phyloP scores from a whole-genome alignment of 2,797 vertebrate species.

The Onychomys arenicola region DNA sequence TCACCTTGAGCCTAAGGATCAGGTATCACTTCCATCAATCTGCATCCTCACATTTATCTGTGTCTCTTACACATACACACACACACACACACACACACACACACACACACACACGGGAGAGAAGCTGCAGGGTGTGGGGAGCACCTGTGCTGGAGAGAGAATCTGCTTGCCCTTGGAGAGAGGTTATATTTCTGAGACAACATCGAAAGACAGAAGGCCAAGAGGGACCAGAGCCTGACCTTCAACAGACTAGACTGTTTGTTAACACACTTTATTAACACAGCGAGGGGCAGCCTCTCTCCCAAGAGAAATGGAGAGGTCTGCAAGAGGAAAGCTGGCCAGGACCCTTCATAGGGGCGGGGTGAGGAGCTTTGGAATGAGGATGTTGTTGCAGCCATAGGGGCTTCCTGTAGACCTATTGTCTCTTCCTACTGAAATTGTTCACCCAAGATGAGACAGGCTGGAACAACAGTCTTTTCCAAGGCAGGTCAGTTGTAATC shows the following conservation, averaged over 20 bases:
- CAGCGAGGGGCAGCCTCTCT: not conserved
- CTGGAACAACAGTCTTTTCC: not conserved
- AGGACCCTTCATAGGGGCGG: accelerated
- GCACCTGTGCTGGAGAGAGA: not conserved
- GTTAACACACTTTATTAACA: not conserved
- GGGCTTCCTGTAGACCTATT: not conserved
- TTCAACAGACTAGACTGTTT: not conserved
- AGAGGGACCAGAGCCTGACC: not conserved
- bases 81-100: not conserved
- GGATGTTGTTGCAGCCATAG: not conserved
- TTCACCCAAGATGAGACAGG: too few species aligned
- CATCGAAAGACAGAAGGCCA: not conserved
- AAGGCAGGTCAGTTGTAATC: not conserved
- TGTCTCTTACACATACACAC: not conserved
- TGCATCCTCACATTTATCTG: not conserved
- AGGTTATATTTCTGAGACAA: not conserved
- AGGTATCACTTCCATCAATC: not conserved
- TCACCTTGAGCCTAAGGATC: not conserved
- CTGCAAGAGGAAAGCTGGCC: not conserved
- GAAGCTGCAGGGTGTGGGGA: not conserved
- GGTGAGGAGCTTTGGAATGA: too few species aligned
- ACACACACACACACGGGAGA: not conserved
- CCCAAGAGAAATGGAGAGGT: not conserved
- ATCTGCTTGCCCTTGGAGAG: not conserved
- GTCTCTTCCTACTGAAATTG: not conserved